Evolutionary conservation across 2,888 invertebrate genomes (phyloP), one percentile per base, ranked within the genome.

Genomic region (Drosophila kokeensis): DNA sequence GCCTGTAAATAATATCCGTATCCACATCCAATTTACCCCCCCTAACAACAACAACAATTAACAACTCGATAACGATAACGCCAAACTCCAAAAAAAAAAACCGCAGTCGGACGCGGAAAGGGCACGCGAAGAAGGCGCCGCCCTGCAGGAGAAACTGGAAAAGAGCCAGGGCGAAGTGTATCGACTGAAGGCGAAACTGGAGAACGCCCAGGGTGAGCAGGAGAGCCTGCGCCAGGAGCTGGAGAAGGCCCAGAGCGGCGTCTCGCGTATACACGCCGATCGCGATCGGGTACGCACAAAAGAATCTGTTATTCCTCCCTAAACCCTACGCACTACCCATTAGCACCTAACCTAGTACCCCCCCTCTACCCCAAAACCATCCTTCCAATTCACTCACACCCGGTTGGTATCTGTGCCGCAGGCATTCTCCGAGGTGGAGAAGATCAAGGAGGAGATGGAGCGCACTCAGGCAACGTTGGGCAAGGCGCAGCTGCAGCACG

Each of bases 91-190:
- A n/a, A 50, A 18, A 18, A 10, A 54, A 54, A 24, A 60, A 71
- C 60, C 69, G 67, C 80, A 93, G 93, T 92, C 97, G 52, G 98
- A 98, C 92, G 97, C 97, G 81, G 98, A 98, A 90, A 95, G 98
- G 91, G 96, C 97, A 53, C 95, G 97, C 71, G 95, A 96, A 38
- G 98, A 98, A 92, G 96, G 97, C 0, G 95, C 97, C 55, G 96
- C 96, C 21, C 94, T 98, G 69, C 98, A 98, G 92, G 98, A 98
- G 91, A 98, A 98, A 94, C 94, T 98, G 75, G 98, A 98, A 92
- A 98, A 98, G 94, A 97, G 97, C 65, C 98, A 98, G 93, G 98
- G 98, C 73, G 98, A 98, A 93, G 98, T 98, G 42, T 98, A 98
- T 92, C 96, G 98, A 93, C 94, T 98, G 85, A 98, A 98, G 93